Evolutionary conservation across 2,888 invertebrate genomes (phyloP), one percentile per base, ranked within the genome.

Genomic region (Conchocele bisecta): DNA sequence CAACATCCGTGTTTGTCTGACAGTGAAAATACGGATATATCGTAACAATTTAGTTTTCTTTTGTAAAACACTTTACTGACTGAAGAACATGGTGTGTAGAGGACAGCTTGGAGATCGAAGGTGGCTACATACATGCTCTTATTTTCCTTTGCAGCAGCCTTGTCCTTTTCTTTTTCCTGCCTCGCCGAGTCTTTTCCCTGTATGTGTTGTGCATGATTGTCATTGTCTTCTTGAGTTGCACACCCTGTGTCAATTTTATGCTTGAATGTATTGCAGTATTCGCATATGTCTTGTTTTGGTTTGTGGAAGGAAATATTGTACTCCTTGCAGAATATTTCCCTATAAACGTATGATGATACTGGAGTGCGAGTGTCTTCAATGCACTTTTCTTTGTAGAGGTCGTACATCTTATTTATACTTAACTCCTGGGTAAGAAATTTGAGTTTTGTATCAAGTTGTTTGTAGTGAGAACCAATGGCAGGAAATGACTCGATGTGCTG

Each of bases 271-370:
- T n/a, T n/a, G n/a, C n/a, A n/a, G n/a, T n/a, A n/a, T n/a, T n/a
- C n/a, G n/a, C n/a, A n/a, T n/a, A n/a, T n/a, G n/a, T n/a, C n/a
- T n/a, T n/a, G n/a, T 70, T 69, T 75, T 33, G 69, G 74, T 26
- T 65, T 69, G 17, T 28, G 48, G 42, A 75, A 75, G 6, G 71
- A 65, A 5, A 76, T 22, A 35, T 76, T 79, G 35, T 64, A 79
- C 3, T 79, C 50, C 13, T 31, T 57, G 20, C 73, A 70, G 37
- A 79, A 26, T 28, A 69, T 44, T 5, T 58, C 53, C 41, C 74
- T 48, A 53, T 74, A 79, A 7, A 73, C 63, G 26, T 42, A 39
- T 50, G 66, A 64, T n/a, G 60, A 64, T 51, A 70, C 67, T n/a
- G 56, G 29, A 2, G 37, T 56, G 17, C 17, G 53, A 6, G 41